Conservation (phyloP, 1,140 invertebrate species). For the Ceratina australensis region DNA sequence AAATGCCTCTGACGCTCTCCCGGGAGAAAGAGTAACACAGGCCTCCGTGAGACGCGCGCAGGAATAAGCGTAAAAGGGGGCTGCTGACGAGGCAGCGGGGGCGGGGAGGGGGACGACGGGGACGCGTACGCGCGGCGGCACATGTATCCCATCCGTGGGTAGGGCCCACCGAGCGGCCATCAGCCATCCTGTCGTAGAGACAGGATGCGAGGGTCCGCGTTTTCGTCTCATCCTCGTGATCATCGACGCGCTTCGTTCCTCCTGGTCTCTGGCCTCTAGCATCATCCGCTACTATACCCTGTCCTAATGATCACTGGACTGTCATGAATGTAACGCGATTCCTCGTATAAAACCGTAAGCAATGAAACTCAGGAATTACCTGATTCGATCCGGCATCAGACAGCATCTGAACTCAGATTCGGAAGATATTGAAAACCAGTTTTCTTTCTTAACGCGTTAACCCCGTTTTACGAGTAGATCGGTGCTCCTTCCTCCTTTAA, state of each 20-base stretch:
- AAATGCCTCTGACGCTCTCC: slow-evolving; percentile 53
- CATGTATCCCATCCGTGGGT: slow-evolving; percentile 48
- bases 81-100: slow-evolving; percentile 30
- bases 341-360: no score
- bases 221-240: slow-evolving; percentile 33
- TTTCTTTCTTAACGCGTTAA: no score
- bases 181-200: slow-evolving; percentile 76
- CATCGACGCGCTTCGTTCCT: slow-evolving; percentile 24
- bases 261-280: slow-evolving; percentile 5
- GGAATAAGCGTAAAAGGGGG: slow-evolving; percentile 25
- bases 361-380: no score
- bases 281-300: no score
- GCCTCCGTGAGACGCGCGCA: slow-evolving; percentile 69
- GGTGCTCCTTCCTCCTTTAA: no score
- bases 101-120: slow-evolving; percentile 10
- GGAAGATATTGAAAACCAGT: no score
- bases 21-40: slow-evolving; percentile 69
- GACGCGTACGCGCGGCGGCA: slow-evolving; percentile 11
- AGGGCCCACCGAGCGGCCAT: slow-evolving; percentile 69
- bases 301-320: no score
- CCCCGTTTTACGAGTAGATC: no score
- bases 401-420: no score
- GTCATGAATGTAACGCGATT: no score
- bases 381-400: no score
- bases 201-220: slow-evolving; percentile 78